phyloP scores from a whole-genome alignment of 92 coral and sea anemone genomes.

The Pocillopora grandis region DNA sequence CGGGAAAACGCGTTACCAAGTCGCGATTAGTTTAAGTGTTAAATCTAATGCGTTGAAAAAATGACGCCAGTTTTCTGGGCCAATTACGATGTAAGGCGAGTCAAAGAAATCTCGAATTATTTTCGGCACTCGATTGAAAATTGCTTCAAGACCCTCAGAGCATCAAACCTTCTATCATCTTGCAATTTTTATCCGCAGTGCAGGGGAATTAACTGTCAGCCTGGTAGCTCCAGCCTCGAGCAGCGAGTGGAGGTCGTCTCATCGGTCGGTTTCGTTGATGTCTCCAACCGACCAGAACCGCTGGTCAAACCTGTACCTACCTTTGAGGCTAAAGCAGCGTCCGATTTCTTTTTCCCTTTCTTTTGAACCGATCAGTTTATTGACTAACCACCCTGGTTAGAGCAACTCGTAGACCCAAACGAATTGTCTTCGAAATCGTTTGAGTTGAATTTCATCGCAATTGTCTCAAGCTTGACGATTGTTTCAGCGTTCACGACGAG shows the following conservation, averaged over 20 bases:
- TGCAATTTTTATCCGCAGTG: constrained; percentile 62
- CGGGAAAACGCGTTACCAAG: too few species aligned
- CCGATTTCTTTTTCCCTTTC: constrained; percentile 63
- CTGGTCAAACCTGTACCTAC: constrained; percentile 82
- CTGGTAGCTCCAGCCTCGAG: constrained; percentile 49
- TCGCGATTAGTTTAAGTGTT: too few species aligned
- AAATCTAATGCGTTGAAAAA: too few species aligned
- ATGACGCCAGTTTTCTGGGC: too few species aligned
- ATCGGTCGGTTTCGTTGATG: constrained; percentile 89
- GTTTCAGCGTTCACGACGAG: too few species aligned
- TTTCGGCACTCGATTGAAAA: background rate
- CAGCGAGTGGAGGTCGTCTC: constrained; percentile 86
- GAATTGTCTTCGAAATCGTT: background rate
- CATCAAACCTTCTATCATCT: background rate
- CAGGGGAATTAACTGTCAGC: constrained; percentile 79
- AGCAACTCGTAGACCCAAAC: background rate
- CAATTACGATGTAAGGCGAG: too few species aligned
- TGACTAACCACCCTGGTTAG: background rate
- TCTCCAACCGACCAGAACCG: constrained; percentile 72
- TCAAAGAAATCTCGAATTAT: background rate
- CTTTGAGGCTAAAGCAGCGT: constrained; percentile 79
- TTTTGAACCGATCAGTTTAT: constrained; percentile 6
- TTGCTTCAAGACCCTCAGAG: background rate
- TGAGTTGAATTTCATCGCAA: too few species aligned
- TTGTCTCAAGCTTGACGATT: too few species aligned